Conservation (phyloP, 2,797 vertebrate species). For the Acanthopagrus latus region DNA sequence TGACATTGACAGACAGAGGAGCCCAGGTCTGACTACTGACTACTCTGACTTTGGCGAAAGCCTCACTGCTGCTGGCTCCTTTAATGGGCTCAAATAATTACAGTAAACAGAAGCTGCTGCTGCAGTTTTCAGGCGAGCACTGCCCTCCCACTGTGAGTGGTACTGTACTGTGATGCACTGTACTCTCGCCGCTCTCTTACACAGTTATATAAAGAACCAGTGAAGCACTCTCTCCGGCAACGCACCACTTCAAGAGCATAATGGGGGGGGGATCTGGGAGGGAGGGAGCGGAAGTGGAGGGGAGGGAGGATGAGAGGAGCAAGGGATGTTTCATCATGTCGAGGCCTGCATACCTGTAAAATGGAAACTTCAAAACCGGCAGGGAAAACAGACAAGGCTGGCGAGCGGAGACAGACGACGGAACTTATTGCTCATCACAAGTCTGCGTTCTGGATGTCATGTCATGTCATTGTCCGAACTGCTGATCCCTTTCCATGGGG, state of each 20-base stretch:
- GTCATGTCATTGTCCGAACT: no score
- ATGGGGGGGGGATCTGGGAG: constrained; percentile 42
- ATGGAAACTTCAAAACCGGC: constrained; percentile 26
- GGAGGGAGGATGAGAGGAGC: constrained; percentile 28
- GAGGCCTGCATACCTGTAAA: constrained; percentile 43
- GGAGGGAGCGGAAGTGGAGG: constrained; percentile 28
- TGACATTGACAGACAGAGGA: constrained; percentile 43
- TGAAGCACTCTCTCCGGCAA: constrained; percentile 52
- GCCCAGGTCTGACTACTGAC: constrained; percentile 20
- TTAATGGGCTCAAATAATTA: constrained; percentile 67
- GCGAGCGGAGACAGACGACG: background rate
- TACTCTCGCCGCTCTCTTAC: constrained; percentile 60
- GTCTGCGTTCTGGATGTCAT: background rate
- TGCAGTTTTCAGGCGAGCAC: constrained; percentile 52
- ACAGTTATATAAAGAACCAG: constrained; percentile 72
- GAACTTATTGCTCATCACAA: background rate
- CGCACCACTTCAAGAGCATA: constrained; percentile 61
- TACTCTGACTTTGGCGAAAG: constrained; percentile 36
- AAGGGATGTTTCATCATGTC: constrained; percentile 46
- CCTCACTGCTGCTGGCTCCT: constrained; percentile 25
- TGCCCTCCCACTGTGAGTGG: constrained; percentile 73
- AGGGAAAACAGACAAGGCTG: background rate
- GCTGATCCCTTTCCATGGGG: no score
- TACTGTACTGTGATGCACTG: constrained; percentile 60
- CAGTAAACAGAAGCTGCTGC: constrained; percentile 57